Base-by-base conservation (phyloP, 2,888 invertebrate genomes). In the Artemia sinica region DNA sequence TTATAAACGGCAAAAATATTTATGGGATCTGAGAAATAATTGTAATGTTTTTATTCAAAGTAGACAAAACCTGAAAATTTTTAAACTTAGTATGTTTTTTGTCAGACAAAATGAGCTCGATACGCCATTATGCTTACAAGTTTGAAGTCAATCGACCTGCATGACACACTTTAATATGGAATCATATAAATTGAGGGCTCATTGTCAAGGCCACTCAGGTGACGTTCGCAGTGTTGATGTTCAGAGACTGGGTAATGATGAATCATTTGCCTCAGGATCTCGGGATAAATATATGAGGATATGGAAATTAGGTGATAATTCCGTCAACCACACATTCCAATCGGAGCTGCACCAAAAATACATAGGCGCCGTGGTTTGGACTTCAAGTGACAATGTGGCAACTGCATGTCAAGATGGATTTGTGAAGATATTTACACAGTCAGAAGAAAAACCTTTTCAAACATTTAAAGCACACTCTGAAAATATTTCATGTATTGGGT, bases 221-320 rank as follows among this genome's bases (percentile, higher is more conserved):
- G 94, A 95, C 77, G 91, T 95, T 28, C 83, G 94, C 74, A 84
- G 87, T 69, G 83, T 94, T 28, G 83, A 83, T 68, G 81, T 81
- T 12, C 77, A 79, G 6, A 79, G 82, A 71, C 65, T 12, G 85
- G 86, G 73, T 86, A 86, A 75, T 84, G 84, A 72, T 58, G 58
- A 58, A 18, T n/a, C n/a, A 58, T n/a, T 58, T 58, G 58, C 58
- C 8, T 14, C 58, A 9, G 58, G 14, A 58, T 58, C 58, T 1
- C 8, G 58, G n/a, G 58, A 58, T 58, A 58, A 58, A 58, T 58
- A 9, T 58, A 8, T 18, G 18, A 58, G 18, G 10, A 18, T 18
- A 58, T 58, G 58, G 58, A 28, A 28, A 28, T 4, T 28, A 28
- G 28, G 58, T 58, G 58, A 18, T 14, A 14, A n/a, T 1, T 58